Base-by-base conservation (phyloP, 2,797 vertebrate genomes). In the Oryzias dopingdopingensis region DNA sequence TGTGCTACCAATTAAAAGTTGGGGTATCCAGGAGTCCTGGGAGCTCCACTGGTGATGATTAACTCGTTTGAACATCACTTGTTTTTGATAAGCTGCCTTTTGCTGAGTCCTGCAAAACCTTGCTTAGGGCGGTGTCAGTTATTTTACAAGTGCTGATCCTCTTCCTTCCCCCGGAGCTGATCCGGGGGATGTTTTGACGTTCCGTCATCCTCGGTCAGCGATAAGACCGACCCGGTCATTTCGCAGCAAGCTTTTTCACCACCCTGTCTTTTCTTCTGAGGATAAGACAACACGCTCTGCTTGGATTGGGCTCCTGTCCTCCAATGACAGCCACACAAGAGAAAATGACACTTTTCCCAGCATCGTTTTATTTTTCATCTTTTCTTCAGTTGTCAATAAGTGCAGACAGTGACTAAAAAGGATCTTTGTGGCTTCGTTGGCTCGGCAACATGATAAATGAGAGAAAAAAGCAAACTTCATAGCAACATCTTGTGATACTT, bases 211-310 rank as follows among this genome's bases (percentile, higher is more conserved):
- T 57, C 13, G 70, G 82, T 80, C 72, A 77, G 73, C 56, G 86
- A 88, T 87, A 87, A 85, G 80, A 49, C 67, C 75, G 83, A 86
- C 83, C 85, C 56, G 71, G 82, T 86, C 82, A 72, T 57, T 63
- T 77, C 80, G 44, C 76, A 80, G 81, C 67, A 54, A 67, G 79
- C 71, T 51, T 42, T 74, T 4, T 62, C 63, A 62, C 68, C 72
- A 72, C 52, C 68, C 49, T 66, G 49, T 57, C 32, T 37, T 46
- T 74, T 74, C 64, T 78, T 69, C 12, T 10, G 40, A 42, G 76
- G 59, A 58, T 20, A 63, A 77, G 59, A 74, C 73, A 72, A 63
- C 61, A 61, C 42, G 47, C 42, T 43, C 20, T 44, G 62, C 74
- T 53, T 64, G 69, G 18, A 57, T 47, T 4, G 49, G 59, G 63